A percentile compares a stretch with the other conserved stretches of the same genome.
phyloP scores from a whole-genome alignment of 2,888 invertebrate genomes.

The Plusia festucae region DNA sequence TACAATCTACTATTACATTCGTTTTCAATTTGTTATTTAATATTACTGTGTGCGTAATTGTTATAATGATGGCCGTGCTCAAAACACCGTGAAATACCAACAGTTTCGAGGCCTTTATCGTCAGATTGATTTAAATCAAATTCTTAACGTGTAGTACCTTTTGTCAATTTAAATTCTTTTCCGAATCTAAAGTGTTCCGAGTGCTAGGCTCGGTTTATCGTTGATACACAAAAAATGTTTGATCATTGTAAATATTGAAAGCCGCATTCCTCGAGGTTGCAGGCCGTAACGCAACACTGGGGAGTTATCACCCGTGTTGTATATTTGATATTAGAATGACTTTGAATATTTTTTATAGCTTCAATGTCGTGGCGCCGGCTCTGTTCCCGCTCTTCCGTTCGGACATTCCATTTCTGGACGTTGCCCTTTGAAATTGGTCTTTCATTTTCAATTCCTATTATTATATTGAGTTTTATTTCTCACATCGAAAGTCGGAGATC shows the following conservation, averaged over 20 bases:
- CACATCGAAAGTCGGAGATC: neutral
- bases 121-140: conserved; percentile 32
- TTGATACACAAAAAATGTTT: conserved; percentile 56
- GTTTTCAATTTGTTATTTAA: conserved; percentile 44
- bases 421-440: conserved; percentile 48
- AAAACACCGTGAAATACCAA: conserved; percentile 45
- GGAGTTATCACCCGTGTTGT: conserved; percentile 65
- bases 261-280: conserved; percentile 68
- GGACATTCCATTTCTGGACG: conserved; percentile 56
- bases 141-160: conserved; percentile 29
- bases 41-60: conserved; percentile 37
- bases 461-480: conserved; percentile 11
- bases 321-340: conserved; percentile 75
- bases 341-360: conserved; percentile 71
- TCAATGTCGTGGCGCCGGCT: conserved; percentile 56
- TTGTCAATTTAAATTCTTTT: conserved; percentile 40
- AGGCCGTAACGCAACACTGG: conserved; percentile 61
- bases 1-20: conserved; percentile 35
- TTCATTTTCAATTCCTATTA: conserved; percentile 31
- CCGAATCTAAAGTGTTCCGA: conserved; percentile 23
- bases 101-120: conserved; percentile 27
- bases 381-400: conserved; percentile 53
- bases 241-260: conserved; percentile 64
- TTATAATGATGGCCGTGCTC: conserved; percentile 36
- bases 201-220: conserved; percentile 40